Evolutionary conservation across 2,888 invertebrate species (phyloP).

Genomic region (Nineta flava): DNA sequence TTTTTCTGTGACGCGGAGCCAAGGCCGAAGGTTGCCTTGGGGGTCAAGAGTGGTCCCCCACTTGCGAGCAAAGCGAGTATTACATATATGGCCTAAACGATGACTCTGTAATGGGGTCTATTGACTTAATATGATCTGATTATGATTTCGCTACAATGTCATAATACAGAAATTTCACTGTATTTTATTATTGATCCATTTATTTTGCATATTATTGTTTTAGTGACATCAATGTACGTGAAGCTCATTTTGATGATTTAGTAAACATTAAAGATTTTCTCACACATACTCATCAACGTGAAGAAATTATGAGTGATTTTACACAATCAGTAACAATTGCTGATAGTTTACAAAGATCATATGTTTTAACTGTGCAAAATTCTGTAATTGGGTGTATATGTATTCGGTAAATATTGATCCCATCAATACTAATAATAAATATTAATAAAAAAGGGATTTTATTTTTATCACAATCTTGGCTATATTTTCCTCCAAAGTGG

Average conservation of each 20-base stretch:
- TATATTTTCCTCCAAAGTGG: too few species aligned
- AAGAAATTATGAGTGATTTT: background rate
- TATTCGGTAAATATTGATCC: slow-evolving; percentile 31
- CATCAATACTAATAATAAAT: background rate
- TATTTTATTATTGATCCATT: background rate
- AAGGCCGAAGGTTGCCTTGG: too few species aligned
- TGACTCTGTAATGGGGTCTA: too few species aligned
- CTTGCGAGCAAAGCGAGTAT: too few species aligned
- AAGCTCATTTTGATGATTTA: background rate
- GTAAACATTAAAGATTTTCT: background rate
- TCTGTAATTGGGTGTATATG: slow-evolving; percentile 32
- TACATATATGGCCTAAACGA: too few species aligned
- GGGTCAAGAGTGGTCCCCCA: too few species aligned
- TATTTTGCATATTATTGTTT: background rate
- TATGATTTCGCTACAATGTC: too few species aligned
- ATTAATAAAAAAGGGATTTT: too few species aligned
- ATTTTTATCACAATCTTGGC: too few species aligned
- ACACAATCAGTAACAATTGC: background rate
- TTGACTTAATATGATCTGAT: too few species aligned
- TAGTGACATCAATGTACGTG: slow-evolving; percentile 2
- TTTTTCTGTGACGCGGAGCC: too few species aligned
- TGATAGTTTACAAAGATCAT: slow-evolving; percentile 22
- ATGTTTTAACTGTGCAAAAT: slow-evolving; percentile 26
- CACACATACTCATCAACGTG: background rate
- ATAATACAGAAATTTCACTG: background rate